phyloP scores from a whole-genome alignment of 2,797 vertebrate species.

The Lepus townsendii region DNA sequence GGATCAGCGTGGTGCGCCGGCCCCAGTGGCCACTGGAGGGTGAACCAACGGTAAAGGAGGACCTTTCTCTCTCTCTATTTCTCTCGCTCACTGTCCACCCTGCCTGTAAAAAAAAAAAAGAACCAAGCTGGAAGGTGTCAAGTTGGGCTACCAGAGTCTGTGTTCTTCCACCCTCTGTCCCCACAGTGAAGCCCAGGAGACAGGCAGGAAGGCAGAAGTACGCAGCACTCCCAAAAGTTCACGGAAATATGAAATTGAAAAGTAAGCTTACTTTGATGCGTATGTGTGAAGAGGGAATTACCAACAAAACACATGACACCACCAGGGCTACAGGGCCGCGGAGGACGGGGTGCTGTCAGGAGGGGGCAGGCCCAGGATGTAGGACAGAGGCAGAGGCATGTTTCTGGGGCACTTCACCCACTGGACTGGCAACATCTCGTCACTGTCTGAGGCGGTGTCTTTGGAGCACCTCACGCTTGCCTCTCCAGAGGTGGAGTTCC shows the following conservation, averaged over 20 bases:
- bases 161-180: background rate
- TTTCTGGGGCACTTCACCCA: background rate
- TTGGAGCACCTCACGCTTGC: background rate
- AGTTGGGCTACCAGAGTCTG: background rate
- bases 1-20: too few species aligned
- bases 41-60: too few species aligned
- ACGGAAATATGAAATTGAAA: too few species aligned
- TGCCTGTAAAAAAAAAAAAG: too few species aligned
- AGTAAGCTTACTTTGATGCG: too few species aligned
- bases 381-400: background rate
- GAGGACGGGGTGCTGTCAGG: background rate
- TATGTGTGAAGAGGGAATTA: background rate
- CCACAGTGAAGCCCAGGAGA: background rate
- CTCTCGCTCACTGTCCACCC: too few species aligned
- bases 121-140: background rate
- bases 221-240: too few species aligned
- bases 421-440: fast-evolving
- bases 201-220: background rate
- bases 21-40: too few species aligned
- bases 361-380: background rate
- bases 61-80: too few species aligned
- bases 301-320: background rate
- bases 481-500: background rate
- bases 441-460: background rate
- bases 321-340: too few species aligned